Percentiles rank a stretch among this genome's conserved stretches.
Evolutionary conservation across 1,140 invertebrate species (phyloP).

Genomic region (Euwallacea fornicatus): DNA sequence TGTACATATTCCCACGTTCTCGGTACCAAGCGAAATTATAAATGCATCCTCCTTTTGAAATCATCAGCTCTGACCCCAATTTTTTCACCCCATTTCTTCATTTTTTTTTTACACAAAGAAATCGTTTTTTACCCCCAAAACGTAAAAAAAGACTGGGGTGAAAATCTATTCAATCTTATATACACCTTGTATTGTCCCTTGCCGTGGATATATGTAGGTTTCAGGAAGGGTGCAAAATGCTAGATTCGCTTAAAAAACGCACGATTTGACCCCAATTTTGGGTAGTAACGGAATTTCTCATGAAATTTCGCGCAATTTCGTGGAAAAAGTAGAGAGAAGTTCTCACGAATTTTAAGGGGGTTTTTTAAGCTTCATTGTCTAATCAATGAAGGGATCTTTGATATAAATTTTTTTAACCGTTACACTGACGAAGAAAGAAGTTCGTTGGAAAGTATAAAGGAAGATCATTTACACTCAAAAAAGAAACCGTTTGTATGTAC

Average conservation of each 20-base stretch:
- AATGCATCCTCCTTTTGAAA: slow-evolving; percentile 40
- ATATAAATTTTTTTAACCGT: no score
- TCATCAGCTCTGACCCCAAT: slow-evolving; percentile 25
- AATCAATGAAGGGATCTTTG: neutral
- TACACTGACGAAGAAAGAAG: no score
- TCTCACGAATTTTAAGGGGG: slow-evolving; percentile 23
- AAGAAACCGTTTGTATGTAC: no score
- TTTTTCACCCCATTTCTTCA: slow-evolving; percentile 46
- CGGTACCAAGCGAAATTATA: slow-evolving; percentile 31
- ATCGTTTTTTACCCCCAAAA: slow-evolving; percentile 28
- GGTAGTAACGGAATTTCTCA: slow-evolving; percentile 41
- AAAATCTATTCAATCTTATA: neutral
- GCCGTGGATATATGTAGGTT: neutral
- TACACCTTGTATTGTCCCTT: slow-evolving; percentile 16
- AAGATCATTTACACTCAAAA: no score
- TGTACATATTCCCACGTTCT: neutral
- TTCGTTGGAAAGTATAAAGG: no score
- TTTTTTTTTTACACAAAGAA: slow-evolving; percentile 23
- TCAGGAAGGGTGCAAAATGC: slow-evolving; percentile 18
- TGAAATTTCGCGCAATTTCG: slow-evolving; percentile 10
- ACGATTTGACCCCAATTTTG: slow-evolving; percentile 27
- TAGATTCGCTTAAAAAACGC: slow-evolving; percentile 26
- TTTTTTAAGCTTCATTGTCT: slow-evolving; percentile 7
- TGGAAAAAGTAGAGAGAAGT: neutral
- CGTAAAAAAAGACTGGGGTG: slow-evolving; percentile 9